These are phyloP conservation scores for Pandion haliaetus DNA, from an alignment of 2,113 vertebrate species.

Conservation along the genomic window DNA sequence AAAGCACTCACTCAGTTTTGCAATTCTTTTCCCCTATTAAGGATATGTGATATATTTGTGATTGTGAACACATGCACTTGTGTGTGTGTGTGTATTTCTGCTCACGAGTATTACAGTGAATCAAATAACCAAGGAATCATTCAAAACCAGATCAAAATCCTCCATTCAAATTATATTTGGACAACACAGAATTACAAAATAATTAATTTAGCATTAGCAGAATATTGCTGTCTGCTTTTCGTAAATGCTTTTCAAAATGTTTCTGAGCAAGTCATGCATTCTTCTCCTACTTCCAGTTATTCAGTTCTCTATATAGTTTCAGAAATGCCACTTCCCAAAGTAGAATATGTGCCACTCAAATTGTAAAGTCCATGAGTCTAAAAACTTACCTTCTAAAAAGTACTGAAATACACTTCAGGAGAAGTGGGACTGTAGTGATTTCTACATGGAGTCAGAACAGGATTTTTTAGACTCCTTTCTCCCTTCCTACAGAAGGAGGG, in stretches of 20 bases:
- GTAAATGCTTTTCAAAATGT: background rate
- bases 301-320: background rate
- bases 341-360: background rate
- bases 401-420: background rate
- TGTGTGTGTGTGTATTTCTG: background rate
- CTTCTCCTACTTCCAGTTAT: background rate
- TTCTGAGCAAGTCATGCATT: background rate
- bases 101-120: background rate
- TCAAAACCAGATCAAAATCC: background rate
- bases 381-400: background rate
- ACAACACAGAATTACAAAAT: background rate
- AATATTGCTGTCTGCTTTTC: background rate
- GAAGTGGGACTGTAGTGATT: background rate
- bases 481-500: background rate
- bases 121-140: background rate
- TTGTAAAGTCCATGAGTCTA: background rate
- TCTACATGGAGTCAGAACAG: background rate
- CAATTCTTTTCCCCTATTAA: background rate
- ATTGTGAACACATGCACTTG: fast-evolving
- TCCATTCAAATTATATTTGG: background rate
- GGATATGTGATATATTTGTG: background rate
- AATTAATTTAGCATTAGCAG: background rate
- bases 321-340: background rate
- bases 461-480: background rate
- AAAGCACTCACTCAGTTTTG: background rate